Percentiles rank a stretch among this genome's conserved stretches.
Conservation (phyloP, 2,797 vertebrate species). For the Arnoldichthys spilopterus region DNA sequence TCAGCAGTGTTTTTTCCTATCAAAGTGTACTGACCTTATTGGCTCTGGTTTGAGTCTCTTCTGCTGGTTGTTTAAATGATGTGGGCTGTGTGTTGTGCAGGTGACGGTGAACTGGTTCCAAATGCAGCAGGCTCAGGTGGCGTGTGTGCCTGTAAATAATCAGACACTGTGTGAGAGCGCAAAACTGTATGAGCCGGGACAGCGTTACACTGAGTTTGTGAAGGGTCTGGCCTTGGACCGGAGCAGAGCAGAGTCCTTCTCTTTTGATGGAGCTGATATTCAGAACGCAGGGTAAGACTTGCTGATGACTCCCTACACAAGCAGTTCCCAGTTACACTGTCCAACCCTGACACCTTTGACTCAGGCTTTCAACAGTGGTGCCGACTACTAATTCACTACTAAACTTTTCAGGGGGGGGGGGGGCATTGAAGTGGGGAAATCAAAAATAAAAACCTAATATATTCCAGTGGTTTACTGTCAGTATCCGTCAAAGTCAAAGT, state of each 20-base stretch:
- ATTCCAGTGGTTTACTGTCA: too few relatives aligned
- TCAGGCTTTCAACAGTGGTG: too few relatives aligned
- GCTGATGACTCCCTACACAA: too few relatives aligned
- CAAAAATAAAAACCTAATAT: too few relatives aligned
- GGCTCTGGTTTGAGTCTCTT: not conserved
- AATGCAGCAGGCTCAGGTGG: conserved; percentile 91
- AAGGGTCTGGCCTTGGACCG: conserved; percentile 82
- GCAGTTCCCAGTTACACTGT: too few relatives aligned
- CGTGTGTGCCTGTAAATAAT: conserved; percentile 89
- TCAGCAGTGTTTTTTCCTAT: too few relatives aligned
- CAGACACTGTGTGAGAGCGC: conserved; percentile 92
- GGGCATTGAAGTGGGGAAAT: too few relatives aligned
- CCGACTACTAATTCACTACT: too few relatives aligned
- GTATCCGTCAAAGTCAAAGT: too few relatives aligned
- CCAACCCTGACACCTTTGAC: too few relatives aligned
- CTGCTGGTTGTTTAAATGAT: not conserved
- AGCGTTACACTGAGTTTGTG: conserved; percentile 91
- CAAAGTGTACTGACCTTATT: too few relatives aligned
- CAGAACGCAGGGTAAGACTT: conserved; percentile 72
- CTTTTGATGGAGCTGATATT: conserved; percentile 62
- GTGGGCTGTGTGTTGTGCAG: conserved; percentile 65
- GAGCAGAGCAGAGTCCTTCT: conserved; percentile 69
- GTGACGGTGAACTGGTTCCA: conserved; percentile 98
- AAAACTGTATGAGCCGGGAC: conserved; percentile 95
- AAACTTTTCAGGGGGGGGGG: too few relatives aligned